Base-by-base conservation (phyloP, 2,113 vertebrate species). In the Lamprologus tigripictilis region DNA sequence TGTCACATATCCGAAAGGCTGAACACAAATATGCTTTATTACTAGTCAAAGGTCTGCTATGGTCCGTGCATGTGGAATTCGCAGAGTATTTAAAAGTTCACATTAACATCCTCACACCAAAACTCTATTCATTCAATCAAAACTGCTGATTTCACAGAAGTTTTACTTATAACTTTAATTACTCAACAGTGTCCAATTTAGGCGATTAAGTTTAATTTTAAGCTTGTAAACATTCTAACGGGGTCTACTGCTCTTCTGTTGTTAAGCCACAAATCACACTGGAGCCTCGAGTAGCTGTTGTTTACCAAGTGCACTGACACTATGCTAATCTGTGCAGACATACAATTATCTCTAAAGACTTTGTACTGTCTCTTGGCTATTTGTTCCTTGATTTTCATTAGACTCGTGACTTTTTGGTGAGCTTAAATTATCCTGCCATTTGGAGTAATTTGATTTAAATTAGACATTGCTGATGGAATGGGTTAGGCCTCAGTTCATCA, bases 311-410 rank as follows among this genome's bases (percentile, higher is more conserved):
- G 86, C 86, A 90, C 89, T 58, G 88, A 82, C 71, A 89, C 54
- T 84, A 89, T 88, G 80, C 88, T 93, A 90, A 94, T 93, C 82
- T 91, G 21, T 82, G 12, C 78, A 90, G 80, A 92, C 89, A 88
- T 81, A 81, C 89, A 92, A 90, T 90, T 91, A 92, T 91, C 80
- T 33, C 54, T 55, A 66, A 83, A 89, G 80, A 82, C 82, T 86
- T 84, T 21, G 54, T 7, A 35, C 63, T 76, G 85, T 57, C 49
- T 84, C 71, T 86, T 91, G 80, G 83, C 54, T 82, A 37, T 53
- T 51, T 73, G 47, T 82, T 81, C 45, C 71, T 80, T 82, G 23
- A 71, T 45, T 90, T 90, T 86, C 37, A 81, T 88, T 40, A 31
- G 81, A 76, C 80, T 81, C 8, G 19, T 55, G 80, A 66, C 76